Conservation (phyloP, 2,113 vertebrate species). For the Tetrax tetrax region DNA sequence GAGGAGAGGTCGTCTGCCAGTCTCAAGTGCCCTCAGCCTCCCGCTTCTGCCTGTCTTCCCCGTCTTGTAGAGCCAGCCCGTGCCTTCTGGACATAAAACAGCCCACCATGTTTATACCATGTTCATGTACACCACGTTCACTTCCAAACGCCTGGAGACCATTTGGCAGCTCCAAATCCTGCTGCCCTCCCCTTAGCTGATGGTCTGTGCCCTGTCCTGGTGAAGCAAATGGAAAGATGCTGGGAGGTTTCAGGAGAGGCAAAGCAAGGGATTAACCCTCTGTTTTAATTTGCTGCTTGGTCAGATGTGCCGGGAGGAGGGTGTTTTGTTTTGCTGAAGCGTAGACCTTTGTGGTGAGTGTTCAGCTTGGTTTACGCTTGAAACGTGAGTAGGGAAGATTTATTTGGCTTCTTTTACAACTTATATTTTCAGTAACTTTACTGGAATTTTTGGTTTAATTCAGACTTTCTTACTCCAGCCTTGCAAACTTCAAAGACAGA, state of each 20-base stretch:
- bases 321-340: not conserved
- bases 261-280: not conserved
- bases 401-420: not conserved
- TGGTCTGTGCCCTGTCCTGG: not conserved
- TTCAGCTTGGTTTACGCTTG: not conserved
- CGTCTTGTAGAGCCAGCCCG: not conserved
- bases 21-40: not conserved
- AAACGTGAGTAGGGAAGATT: not conserved
- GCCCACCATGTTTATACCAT: rapidly evolving
- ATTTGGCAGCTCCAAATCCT: not conserved
- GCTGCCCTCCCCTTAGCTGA: not conserved
- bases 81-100: not conserved
- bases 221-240: not conserved
- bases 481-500: conserved; percentile 1
- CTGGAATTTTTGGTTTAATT: conserved; percentile 4
- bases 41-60: not conserved
- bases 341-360: not conserved
- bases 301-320: not conserved
- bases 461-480: not conserved
- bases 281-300: not conserved
- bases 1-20: not conserved
- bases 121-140: not conserved
- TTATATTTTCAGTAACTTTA: conserved; percentile 11
- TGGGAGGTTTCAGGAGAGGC: not conserved
- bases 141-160: not conserved